phyloP scores from a whole-genome alignment of 2,888 invertebrate species.

The Rosalia funebris region DNA sequence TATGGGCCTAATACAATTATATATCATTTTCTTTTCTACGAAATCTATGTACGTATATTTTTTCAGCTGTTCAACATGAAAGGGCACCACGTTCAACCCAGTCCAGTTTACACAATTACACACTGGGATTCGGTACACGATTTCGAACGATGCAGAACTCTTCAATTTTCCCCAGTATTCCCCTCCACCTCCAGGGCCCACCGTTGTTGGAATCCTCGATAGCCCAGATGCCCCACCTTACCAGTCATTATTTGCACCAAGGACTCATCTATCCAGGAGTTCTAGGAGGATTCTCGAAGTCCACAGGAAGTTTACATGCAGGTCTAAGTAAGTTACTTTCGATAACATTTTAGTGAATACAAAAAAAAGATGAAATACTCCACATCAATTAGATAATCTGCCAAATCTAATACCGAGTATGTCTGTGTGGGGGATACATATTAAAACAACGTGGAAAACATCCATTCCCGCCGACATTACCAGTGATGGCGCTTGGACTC shows the following conservation, averaged over 20 bases:
- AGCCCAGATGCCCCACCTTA: slow-evolving; percentile 36
- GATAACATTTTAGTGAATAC: background rate
- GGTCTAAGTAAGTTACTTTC: slow-evolving; percentile 37
- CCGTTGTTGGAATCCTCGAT: slow-evolving; percentile 46
- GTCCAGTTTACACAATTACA: slow-evolving; percentile 57
- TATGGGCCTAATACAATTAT: too few relatives aligned
- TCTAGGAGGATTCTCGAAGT: slow-evolving; percentile 61
- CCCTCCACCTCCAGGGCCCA: slow-evolving; percentile 55
- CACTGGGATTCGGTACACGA: slow-evolving; percentile 54
- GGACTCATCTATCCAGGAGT: slow-evolving; percentile 60
- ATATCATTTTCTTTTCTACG: too few relatives aligned
- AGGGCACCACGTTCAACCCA: slow-evolving; percentile 77
- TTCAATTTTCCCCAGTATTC: slow-evolving; percentile 54
- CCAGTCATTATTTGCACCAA: slow-evolving; percentile 57
- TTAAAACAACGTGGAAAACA: too few relatives aligned
- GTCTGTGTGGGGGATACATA: too few relatives aligned
- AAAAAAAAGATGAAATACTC: too few relatives aligned
- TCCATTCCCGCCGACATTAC: too few relatives aligned
- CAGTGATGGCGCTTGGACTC: too few relatives aligned
- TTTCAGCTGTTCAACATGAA: slow-evolving; percentile 90
- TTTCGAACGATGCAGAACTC: slow-evolving; percentile 54
- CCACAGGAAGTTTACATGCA: slow-evolving; percentile 46
- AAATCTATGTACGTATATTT: too few relatives aligned
- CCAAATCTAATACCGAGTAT: too few relatives aligned
- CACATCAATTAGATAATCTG: too few relatives aligned